Percentiles rank a stretch among this genome's conserved stretches.
phyloP scores from a whole-genome alignment of 2,797 vertebrate genomes.

The Hemitrygon akajei region DNA sequence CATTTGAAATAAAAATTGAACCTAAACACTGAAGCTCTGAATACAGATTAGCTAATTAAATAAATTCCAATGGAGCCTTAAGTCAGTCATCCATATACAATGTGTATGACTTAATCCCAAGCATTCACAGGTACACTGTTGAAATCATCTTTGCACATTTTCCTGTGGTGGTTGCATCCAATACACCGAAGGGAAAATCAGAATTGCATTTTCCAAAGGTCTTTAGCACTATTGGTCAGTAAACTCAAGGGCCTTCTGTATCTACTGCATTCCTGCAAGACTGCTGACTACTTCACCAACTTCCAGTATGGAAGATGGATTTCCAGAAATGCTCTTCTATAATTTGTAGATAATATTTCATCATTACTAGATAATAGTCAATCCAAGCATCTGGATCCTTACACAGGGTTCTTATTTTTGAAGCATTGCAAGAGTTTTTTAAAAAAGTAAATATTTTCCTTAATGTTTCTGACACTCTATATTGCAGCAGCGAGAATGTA shows the following conservation, averaged over 20 bases:
- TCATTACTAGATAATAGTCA: background rate
- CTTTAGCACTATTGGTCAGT: background rate
- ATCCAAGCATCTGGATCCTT: background rate
- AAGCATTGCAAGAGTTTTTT: background rate
- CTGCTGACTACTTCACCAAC: background rate
- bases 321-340: background rate
- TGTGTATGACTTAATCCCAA: background rate
- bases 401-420: background rate
- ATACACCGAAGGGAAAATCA: background rate
- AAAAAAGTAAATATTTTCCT: background rate
- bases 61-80: background rate
- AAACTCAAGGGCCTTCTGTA: background rate
- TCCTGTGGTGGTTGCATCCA: background rate
- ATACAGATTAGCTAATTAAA: background rate
- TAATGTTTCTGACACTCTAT: background rate
- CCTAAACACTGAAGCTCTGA: background rate
- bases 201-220: background rate
- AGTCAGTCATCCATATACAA: background rate
- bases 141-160: background rate
- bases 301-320: background rate
- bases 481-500: background rate
- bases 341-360: background rate
- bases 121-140: background rate
- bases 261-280: background rate
- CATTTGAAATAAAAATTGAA: background rate